Evolutionary conservation across 2,888 invertebrate species (phyloP).

Genomic region (Emesis furor): DNA sequence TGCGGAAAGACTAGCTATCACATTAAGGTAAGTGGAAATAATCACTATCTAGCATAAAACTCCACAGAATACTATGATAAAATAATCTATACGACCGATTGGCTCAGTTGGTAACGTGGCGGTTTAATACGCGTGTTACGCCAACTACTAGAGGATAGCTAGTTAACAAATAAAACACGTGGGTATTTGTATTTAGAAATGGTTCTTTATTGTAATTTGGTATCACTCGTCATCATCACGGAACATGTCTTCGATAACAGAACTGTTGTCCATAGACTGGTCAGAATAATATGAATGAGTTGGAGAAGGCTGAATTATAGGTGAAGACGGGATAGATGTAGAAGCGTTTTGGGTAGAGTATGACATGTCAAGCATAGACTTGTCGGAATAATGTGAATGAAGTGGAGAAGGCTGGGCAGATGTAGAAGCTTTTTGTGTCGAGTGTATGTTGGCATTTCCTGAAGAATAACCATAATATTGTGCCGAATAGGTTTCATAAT

Average conservation of each 20-base stretch:
- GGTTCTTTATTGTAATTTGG: conserved; percentile 68
- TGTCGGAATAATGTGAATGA: conserved; percentile 69
- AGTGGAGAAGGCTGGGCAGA: conserved; percentile 72
- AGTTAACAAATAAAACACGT: conserved; percentile 73
- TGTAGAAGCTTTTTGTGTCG: conserved; percentile 72
- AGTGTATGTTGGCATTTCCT: conserved; percentile 70
- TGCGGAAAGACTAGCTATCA: conserved; percentile 74
- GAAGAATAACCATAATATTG: conserved; percentile 74
- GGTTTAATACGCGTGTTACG: conserved; percentile 37
- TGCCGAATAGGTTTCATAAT: conserved; percentile 73
- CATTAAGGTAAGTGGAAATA: conserved; percentile 67
- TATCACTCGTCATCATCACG: conserved; percentile 72
- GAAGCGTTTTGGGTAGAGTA: conserved; percentile 72
- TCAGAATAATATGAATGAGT: conserved; percentile 52
- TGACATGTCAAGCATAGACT: conserved; percentile 74
- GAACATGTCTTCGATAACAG: conserved; percentile 74
- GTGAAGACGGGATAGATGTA: conserved; percentile 61
- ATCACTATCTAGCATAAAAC: conserved; percentile 66
- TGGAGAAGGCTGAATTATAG: conserved; percentile 73
- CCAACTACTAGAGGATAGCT: conserved; percentile 61
- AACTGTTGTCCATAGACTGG: conserved; percentile 70
- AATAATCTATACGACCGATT: conserved; percentile 53
- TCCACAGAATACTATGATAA: conserved; percentile 57
- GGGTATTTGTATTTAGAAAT: conserved; percentile 71
- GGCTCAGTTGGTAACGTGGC: no score